Evolutionary conservation across 2,888 invertebrate genomes (phyloP), one percentile per base, ranked within the genome.

Genomic region (Polymixis flavicincta): DNA sequence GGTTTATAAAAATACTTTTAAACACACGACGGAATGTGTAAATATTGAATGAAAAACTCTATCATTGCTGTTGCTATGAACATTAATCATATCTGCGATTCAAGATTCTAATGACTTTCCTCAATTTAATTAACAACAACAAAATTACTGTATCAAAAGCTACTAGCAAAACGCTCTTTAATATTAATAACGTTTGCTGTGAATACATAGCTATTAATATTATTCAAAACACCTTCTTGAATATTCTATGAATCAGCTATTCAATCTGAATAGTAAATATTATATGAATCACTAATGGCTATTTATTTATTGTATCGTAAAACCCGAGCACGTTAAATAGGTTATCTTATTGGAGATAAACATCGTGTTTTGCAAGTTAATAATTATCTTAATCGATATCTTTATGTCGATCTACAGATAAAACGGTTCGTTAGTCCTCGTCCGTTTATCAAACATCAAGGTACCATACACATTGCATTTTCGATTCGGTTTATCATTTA

Each of bases 261-360:
- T 66, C 28, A 50, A 79, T 63, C 25, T 55, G 66, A 79, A 69
- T 79, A 63, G 79, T 73, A 83, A 69, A 72, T 79, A 83, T 73
- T 65, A 59, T 45, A 60, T 74, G 63, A 64, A 74, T 80, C 67
- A 80, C 63, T 82, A 80, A 84, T 80, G 50, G 67, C 6, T 74
- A 68, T 79, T 82, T 63, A 80, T 84, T 83, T 71, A 78, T 64
- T 61, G 32, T 80, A 71, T 74, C 57, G 48, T 42, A 50, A 79
- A 69, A 82, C 22, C 37, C 73, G 57, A 66, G 59, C 66, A 66
- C 64, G 69, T 61, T 57, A 79, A 76, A 61, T 76, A 25, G 71
- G 76, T 72, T 85, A 85, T 69, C 75, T 48, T 57, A 32, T 54
- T 54, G 14, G 7, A 69, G 66, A 74, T 64, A 66, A 57, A 67